Conservation (phyloP, 2,888 invertebrate genomes). For the Cosmopolites sordidus region DNA sequence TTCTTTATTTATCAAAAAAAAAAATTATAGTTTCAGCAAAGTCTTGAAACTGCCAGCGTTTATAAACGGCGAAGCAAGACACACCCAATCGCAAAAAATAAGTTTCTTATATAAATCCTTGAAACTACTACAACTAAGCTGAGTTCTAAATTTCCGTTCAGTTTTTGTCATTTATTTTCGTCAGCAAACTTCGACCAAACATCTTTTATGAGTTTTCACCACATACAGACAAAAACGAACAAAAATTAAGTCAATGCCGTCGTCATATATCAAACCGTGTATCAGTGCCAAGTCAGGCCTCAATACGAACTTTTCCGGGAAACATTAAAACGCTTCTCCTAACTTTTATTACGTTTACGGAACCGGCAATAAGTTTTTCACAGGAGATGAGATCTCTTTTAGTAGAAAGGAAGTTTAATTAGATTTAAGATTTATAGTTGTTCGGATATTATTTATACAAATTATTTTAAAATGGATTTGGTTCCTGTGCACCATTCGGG, state of each 20-base stretch:
- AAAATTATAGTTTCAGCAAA: too few species aligned
- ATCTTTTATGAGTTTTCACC: constrained; percentile 19
- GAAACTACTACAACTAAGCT: constrained; percentile 2
- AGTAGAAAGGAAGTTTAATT: constrained; percentile 1
- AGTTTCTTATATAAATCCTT: constrained; percentile 1
- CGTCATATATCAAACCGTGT: constrained; percentile 24
- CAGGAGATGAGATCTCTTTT: background rate
- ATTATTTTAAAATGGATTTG: too few species aligned
- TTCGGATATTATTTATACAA: too few species aligned
- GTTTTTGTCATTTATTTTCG: constrained; percentile 17
- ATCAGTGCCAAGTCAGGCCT: constrained; percentile 25
- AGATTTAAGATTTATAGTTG: background rate
- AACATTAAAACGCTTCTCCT: constrained; percentile 23
- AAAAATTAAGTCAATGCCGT: constrained; percentile 21
- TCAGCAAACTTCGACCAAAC: constrained; percentile 19
- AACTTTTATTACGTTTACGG: constrained; percentile 22
- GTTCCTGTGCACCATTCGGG: too few species aligned
- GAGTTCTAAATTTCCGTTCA: constrained; percentile 3
- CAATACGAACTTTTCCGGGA: constrained; percentile 23
- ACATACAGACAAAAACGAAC: constrained; percentile 11
- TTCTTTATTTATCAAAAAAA: too few species aligned
- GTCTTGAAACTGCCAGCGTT: too few species aligned
- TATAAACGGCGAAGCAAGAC: too few species aligned
- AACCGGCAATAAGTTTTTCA: constrained; percentile 9
- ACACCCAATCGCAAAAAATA: too few species aligned